Percentiles rank a stretch among this genome's conserved stretches.
Evolutionary conservation across 2,113 vertebrate genomes (phyloP).

Genomic region (Struthidea cinerea): DNA sequence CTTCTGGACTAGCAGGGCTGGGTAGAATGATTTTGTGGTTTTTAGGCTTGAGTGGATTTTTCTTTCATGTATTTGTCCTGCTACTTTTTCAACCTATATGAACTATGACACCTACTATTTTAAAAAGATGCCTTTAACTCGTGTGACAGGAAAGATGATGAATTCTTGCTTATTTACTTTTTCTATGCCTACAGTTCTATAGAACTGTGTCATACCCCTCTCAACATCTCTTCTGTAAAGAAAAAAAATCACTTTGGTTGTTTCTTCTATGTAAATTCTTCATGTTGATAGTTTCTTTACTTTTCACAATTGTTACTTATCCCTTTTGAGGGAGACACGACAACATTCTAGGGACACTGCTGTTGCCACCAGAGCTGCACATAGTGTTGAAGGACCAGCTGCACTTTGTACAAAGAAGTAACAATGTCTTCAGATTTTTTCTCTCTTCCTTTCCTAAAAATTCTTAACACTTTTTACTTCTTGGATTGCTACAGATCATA

Average conservation of each 20-base stretch:
- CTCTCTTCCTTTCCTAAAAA: not conserved
- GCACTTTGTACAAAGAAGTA: not conserved
- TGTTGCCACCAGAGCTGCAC: not conserved
- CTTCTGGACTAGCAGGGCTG: not conserved
- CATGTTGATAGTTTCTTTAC: not conserved
- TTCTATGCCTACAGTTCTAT: not conserved
- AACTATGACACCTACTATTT: not conserved
- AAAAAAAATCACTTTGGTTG: not conserved
- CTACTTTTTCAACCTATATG: not conserved
- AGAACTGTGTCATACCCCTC: not conserved
- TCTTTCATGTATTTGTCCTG: not conserved
- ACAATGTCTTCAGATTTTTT: not conserved
- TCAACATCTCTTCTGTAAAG: not conserved
- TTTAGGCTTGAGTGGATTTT: not conserved
- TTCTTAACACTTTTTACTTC: not conserved
- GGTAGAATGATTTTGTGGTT: not conserved
- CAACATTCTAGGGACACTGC: not conserved
- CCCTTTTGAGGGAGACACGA: not conserved
- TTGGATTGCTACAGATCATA: not conserved
- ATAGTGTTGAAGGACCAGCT: not conserved
- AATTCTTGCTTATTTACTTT: not conserved
- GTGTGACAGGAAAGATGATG: not conserved
- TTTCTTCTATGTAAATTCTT: not conserved
- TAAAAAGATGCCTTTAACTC: not conserved
- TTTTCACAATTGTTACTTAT: not conserved